Conservation (phyloP, 1,140 invertebrate genomes). For the Ladona fulva region DNA sequence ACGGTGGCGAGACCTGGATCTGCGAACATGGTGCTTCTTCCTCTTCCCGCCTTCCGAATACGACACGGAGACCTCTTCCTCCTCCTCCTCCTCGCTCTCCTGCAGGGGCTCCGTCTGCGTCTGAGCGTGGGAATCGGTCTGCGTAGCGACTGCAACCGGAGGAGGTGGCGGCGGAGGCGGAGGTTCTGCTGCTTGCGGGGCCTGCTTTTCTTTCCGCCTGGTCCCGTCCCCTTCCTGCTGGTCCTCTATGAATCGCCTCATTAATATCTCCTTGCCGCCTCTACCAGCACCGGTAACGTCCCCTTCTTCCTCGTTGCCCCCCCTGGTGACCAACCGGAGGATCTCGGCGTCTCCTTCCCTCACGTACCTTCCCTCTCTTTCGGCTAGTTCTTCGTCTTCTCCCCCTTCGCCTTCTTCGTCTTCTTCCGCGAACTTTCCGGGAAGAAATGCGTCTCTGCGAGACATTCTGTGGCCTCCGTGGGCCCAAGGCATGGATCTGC, state of each 20-base stretch:
- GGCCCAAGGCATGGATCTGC: not conserved
- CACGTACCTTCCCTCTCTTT: conserved; percentile 61
- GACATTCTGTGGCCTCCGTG: not conserved
- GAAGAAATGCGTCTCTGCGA: not conserved
- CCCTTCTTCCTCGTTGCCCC: conserved; percentile 42
- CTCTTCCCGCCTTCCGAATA: not conserved
- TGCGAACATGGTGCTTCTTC: not conserved
- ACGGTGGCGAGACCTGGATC: not conserved
- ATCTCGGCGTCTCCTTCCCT: conserved; percentile 76
- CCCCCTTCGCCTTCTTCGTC: not conserved
- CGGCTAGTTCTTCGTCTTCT: not conserved
- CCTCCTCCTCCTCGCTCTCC: not conserved
- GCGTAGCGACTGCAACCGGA: conserved; percentile 38
- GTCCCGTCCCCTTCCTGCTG: conserved; percentile 44
- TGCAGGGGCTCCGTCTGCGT: conserved; percentile 58
- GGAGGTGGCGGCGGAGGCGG: conserved; percentile 1
- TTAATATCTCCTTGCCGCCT: conserved; percentile 67
- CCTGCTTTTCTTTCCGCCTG: conserved; percentile 26
- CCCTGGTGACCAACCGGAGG: conserved; percentile 63
- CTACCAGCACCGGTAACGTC: conserved; percentile 18
- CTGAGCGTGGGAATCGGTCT: conserved; percentile 64
- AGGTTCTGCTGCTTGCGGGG: conserved; percentile 17
- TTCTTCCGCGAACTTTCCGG: not conserved
- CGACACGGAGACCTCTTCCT: not conserved
- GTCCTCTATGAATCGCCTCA: conserved; percentile 72